Conservation (phyloP, 1,140 invertebrate genomes). For the Delia radicum region DNA sequence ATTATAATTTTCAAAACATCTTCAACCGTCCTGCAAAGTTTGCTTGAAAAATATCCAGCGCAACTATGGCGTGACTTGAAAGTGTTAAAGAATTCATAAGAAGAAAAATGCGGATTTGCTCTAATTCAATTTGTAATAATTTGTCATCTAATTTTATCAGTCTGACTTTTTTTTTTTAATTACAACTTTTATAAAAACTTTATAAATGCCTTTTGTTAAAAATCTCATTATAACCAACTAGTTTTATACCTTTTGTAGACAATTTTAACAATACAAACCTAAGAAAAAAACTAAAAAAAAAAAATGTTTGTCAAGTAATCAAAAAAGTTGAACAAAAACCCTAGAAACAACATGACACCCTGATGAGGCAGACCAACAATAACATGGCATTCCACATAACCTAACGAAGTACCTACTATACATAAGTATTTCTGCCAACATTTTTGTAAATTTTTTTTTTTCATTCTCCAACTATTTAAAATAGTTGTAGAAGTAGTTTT, state of each 20-base stretch:
- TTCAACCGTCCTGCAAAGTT: no score
- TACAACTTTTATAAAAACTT: neutral
- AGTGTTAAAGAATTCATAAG: no score
- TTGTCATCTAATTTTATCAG: no score
- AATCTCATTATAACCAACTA: neutral
- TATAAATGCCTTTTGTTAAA: neutral
- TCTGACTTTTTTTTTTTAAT: no score
- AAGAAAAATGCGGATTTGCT: no score
- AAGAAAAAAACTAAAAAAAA: neutral
- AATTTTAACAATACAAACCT: neutral
- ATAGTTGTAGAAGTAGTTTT: neutral
- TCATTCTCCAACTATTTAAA: constrained; percentile 7
- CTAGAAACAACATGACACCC: neutral
- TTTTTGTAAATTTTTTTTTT: neutral
- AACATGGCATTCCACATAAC: neutral
- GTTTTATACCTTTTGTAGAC: neutral
- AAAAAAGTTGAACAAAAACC: neutral
- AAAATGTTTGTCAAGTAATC: neutral
- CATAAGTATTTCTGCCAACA: neutral
- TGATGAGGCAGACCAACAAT: constrained; percentile 6
- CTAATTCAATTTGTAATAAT: no score
- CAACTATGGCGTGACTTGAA: no score
- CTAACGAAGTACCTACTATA: neutral
- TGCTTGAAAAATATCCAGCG: no score
- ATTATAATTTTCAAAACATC: no score